Evolutionary conservation across 2,113 vertebrate species (phyloP), one percentile per base, ranked within the genome.

Genomic region (Orycteropus afer): DNA sequence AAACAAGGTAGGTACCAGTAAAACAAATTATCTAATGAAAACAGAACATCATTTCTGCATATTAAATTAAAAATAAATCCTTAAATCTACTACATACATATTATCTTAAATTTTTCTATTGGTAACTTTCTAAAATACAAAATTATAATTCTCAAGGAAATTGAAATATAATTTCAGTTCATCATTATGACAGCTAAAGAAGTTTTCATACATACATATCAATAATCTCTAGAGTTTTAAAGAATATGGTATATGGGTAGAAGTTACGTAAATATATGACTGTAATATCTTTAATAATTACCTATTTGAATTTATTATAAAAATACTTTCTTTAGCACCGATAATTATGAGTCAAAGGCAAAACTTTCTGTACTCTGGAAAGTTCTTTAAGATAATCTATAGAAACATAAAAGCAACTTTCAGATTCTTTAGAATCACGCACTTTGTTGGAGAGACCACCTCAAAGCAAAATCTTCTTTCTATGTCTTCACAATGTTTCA

Each of bases 371-470:
- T 95, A 47, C 13, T 94, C 20, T 83, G 34, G 11, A 25, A 92
- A 88, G 63, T 57, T 84, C 45, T 91, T 90, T 67, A 83, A 74
- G 74, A 86, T 32, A 87, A 95, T 88, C 69, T 34, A 89, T 1
- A 47, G 49, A 93, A 91, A 85, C 61, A 79, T 3, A 89, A 84
- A 83, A 90, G 40, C 71, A 91, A 51, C 42, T 89, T 40, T 78
- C 74, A 93, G 27, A 79, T 27, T 47, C 40, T 87, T 32, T 2
- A 89, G 51, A 45, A 3, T n/a, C 67, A 98, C 98, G 98, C 96
- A 99, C 99, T 99, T 99, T 87, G 99, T 99, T 45, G 99, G 99
- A 20, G 99, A 99, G 93, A 99, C 99, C 55, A 99, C 99, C 95
- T 99, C 99, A 71, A 99, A 99, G 97, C 99, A 99, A 98, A 99